A percentile compares a stretch with the other conserved stretches of the same genome.
Evolutionary conservation across 2,113 vertebrate species (phyloP).

Genomic region (Leptodactylus fuscus): DNA sequence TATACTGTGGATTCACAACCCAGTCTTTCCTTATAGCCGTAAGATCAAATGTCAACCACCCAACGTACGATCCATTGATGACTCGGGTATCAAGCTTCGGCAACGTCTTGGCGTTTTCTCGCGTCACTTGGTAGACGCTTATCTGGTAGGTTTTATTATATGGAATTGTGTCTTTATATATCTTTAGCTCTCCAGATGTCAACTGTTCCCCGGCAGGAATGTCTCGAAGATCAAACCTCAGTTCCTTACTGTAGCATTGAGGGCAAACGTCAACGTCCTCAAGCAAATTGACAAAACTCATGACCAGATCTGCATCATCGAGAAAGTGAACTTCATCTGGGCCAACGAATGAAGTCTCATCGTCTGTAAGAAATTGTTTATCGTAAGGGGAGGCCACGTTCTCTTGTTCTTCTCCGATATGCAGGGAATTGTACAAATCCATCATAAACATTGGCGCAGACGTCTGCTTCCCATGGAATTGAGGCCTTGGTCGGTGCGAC

Average conservation of each 20-base stretch:
- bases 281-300: slow-evolving; percentile 97
- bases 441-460: slow-evolving; percentile 98
- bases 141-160: slow-evolving; percentile 41
- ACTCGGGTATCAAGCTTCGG: slow-evolving; percentile 15
- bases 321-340: slow-evolving; percentile 92
- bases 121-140: slow-evolving; percentile 36
- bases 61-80: background rate
- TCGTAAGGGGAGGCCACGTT: slow-evolving; percentile 78
- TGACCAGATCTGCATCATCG: slow-evolving; percentile 94
- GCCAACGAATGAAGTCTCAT: no score
- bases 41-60: slow-evolving; percentile 51
- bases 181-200: slow-evolving; percentile 29
- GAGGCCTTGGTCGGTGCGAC: slow-evolving; percentile 91
- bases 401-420: slow-evolving; percentile 79
- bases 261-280: slow-evolving; percentile 65
- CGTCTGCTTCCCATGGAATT: slow-evolving; percentile 85
- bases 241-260: slow-evolving; percentile 31
- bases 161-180: slow-evolving; percentile 43
- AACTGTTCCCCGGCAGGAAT: slow-evolving; percentile 40
- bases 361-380: slow-evolving; percentile 78
- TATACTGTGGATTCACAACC: slow-evolving; percentile 26
- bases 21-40: slow-evolving; percentile 34
- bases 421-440: slow-evolving; percentile 93
- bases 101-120: background rate
- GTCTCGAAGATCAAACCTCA: slow-evolving; percentile 45